Evolutionary conservation across 2,888 invertebrate species (phyloP).

Genomic region (Podabrus alpinus): DNA sequence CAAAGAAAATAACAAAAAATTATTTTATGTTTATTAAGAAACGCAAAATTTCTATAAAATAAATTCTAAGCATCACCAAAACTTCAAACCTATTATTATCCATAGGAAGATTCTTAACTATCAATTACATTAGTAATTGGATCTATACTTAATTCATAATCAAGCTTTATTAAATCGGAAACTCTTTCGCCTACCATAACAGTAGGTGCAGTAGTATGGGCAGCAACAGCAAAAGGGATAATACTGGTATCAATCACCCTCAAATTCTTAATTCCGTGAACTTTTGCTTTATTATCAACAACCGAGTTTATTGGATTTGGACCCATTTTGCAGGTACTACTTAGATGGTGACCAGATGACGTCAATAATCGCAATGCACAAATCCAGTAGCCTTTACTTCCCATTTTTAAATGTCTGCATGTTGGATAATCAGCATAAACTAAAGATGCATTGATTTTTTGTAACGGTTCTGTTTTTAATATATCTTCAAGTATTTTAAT

Average conservation of each 20-base stretch:
- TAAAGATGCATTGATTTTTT: neutral
- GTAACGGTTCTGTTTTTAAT: neutral
- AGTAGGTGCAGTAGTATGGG: neutral
- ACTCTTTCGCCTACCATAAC: neutral
- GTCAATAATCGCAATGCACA: neutral
- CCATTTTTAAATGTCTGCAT: neutral
- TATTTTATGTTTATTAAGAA: too few species aligned
- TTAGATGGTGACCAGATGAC: neutral
- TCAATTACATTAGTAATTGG: neutral
- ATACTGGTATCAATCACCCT: neutral
- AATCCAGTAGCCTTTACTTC: neutral
- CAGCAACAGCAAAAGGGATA: neutral
- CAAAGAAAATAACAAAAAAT: too few species aligned
- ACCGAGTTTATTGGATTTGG: neutral
- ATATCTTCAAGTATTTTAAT: neutral
- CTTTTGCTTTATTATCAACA: neutral
- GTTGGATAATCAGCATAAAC: neutral
- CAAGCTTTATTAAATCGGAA: neutral
- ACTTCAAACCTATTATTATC: too few species aligned
- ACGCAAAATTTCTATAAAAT: too few species aligned
- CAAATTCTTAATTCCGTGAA: neutral
- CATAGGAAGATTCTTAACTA: too few species aligned
- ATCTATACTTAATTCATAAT: neutral
- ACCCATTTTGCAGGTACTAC: neutral
- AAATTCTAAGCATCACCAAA: too few species aligned